phyloP scores from a whole-genome alignment of 2,888 invertebrate genomes.

The Noctua fimbriata region DNA sequence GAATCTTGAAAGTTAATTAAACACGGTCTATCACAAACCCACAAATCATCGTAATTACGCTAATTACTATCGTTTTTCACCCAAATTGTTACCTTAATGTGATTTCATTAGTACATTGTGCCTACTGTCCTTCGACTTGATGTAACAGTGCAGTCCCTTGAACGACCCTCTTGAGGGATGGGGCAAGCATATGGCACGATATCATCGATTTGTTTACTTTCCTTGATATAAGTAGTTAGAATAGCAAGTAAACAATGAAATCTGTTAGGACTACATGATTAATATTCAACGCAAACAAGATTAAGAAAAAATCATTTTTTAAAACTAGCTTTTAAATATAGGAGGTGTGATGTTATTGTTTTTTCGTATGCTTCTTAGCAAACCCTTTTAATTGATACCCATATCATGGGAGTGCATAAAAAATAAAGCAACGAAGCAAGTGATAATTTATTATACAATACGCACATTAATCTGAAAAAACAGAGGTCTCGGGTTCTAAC shows the following conservation, averaged over 20 bases:
- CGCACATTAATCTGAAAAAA: no score
- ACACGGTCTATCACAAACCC: neutral
- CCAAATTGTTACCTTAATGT: slow-evolving; percentile 10
- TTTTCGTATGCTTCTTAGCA: no score
- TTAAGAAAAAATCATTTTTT: no score
- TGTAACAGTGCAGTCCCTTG: slow-evolving; percentile 2
- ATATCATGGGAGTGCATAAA: no score
- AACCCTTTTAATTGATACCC: no score
- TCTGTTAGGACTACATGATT: neutral
- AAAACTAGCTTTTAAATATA: no score
- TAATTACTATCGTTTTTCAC: neutral
- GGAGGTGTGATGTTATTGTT: no score
- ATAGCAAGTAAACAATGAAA: neutral
- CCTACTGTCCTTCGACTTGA: slow-evolving; percentile 14
- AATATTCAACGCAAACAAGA: neutral
- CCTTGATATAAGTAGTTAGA: no score
- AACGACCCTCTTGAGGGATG: neutral
- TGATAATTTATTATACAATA: no score
- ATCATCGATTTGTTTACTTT: slow-evolving; percentile 3
- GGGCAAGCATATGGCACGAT: slow-evolving; percentile 13
- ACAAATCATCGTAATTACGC: neutral
- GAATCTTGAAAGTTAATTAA: neutral
- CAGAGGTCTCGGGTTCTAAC: no score
- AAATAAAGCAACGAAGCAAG: no score
- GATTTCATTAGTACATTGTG: slow-evolving; percentile 20